Evolutionary conservation across 2,888 invertebrate species (phyloP), one percentile per base, ranked within the genome.

Genomic region (Dynastes tityus): DNA sequence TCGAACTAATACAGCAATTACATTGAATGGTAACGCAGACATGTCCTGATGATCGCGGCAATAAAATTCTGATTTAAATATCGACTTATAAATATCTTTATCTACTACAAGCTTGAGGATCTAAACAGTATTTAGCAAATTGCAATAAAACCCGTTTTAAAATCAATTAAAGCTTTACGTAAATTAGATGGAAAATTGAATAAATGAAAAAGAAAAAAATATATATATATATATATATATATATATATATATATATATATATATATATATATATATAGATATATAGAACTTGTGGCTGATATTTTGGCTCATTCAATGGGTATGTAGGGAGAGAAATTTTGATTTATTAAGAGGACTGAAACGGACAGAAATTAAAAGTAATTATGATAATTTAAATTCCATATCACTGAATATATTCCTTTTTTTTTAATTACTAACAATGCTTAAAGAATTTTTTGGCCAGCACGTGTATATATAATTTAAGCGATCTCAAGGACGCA

Each of bases 391-490:
- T 68, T 49, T 68, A 27, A 45, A 68, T 68, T 68, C 68, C 22
- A 5, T 37, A 37, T 40, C 37, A 37, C 8, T 64, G 13, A 37
- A 11, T 65, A 40, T 22, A 4, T 68, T 49, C 6, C 29, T 29
- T 29, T 61, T 61, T 61, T 2, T 61, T 27, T 61, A 61, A 73
- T 61, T 61, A 71, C 16, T 29, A 32, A 71, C 32, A 70, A 68
- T 68, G 55, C 70, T 55, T 22, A 68, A 68, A 68, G 58, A 73
- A 58, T 73, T 73, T 73, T 73, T 73, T 73, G 58, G 16, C 27
- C 37, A 73, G 40, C 73, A 73, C 58, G 73, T 73, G 73, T 73
- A 73, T 49, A 68, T 49, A 68, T 61, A 61, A 73, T 73, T 73
- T 73, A 61, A 71, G 61, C 16, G 61, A 45, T 61, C 40, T 40